Evolutionary conservation across 2,113 vertebrate genomes (phyloP).

Genomic region (Lagenorhynchus albirostris): DNA sequence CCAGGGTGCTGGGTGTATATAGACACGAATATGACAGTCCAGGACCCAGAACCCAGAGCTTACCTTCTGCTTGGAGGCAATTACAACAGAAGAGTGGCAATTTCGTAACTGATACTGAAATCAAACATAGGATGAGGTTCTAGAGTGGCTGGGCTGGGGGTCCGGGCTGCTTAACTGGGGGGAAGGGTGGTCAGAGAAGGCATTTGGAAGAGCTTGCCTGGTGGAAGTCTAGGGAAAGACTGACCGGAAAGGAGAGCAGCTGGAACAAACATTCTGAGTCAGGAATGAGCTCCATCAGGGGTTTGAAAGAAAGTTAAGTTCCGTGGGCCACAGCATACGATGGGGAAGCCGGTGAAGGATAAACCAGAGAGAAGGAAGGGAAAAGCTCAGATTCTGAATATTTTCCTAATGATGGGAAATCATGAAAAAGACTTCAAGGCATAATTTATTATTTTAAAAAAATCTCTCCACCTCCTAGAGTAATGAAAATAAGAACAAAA

Average conservation of each 20-base stretch:
- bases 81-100: background rate
- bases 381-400: too few species aligned
- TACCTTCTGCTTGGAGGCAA: background rate
- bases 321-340: too few species aligned
- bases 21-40: background rate
- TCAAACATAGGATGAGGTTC: background rate
- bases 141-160: background rate
- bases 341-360: too few species aligned
- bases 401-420: too few species aligned
- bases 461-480: too few species aligned
- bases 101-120: background rate
- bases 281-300: background rate
- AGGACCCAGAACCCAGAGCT: background rate
- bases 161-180: background rate
- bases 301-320: background rate
- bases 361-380: too few species aligned
- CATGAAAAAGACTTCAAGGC: too few species aligned
- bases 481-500: too few species aligned
- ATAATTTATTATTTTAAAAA: too few species aligned
- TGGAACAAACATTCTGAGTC: background rate
- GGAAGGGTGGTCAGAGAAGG: too few species aligned
- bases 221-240: background rate
- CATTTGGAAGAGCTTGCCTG: background rate
- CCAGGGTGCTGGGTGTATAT: background rate
- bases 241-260: background rate